These are phyloP conservation scores for Scylla paramamosain DNA, from an alignment of 1,140 invertebrate species.

Conservation along the genomic window DNA sequence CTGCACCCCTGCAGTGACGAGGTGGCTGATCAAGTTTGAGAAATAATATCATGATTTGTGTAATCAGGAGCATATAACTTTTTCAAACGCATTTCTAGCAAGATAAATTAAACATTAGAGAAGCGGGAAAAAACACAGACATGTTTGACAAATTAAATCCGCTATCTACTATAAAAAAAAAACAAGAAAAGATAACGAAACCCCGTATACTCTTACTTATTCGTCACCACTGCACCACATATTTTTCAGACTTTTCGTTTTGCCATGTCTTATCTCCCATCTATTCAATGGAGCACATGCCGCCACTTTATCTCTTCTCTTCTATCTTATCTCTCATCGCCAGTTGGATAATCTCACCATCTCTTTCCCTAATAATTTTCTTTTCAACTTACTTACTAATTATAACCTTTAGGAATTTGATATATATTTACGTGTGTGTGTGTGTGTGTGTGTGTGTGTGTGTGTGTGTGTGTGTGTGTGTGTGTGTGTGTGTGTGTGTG, in stretches of 20 bases:
- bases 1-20: background rate
- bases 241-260: too few species aligned
- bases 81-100: background rate
- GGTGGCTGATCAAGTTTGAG: background rate
- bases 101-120: background rate
- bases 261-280: background rate
- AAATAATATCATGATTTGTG: background rate
- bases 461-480: conserved; percentile 48
- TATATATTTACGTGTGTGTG: conserved; percentile 29
- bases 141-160: background rate
- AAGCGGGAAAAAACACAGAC: background rate
- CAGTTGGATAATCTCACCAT: background rate
- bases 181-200: background rate
- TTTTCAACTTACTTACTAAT: conserved; percentile 5
- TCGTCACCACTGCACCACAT: background rate
- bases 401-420: too few species aligned
- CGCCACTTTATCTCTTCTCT: background rate
- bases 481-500: conserved; percentile 36
- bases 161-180: background rate
- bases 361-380: background rate
- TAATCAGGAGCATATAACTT: background rate
- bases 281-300: background rate
- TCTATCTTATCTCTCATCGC: background rate
- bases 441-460: conserved; percentile 30
- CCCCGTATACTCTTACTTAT: background rate